phyloP scores from a whole-genome alignment of 2,113 vertebrate species.

The Psittacus erithacus region DNA sequence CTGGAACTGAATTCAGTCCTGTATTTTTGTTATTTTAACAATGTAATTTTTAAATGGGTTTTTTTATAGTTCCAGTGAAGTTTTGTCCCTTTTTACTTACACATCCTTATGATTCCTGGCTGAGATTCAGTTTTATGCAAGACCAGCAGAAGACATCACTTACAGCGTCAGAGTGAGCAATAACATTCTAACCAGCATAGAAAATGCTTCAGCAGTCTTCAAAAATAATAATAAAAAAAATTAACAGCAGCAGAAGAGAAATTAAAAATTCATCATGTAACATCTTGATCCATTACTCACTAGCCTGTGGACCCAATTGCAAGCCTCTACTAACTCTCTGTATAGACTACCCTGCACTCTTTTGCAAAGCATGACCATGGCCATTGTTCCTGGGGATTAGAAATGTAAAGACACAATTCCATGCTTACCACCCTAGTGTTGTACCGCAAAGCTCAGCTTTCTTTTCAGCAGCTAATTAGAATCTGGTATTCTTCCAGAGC shows the following conservation, averaged over 20 bases:
- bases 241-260: background rate
- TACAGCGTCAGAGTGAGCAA: background rate
- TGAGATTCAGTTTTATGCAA: background rate
- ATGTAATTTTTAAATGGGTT: constrained; percentile 33
- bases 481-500: background rate
- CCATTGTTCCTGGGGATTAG: background rate
- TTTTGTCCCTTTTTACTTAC: constrained; percentile 9
- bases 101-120: constrained; percentile 21
- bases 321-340: background rate
- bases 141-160: constrained; percentile 11
- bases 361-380: background rate
- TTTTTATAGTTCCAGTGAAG: constrained; percentile 26
- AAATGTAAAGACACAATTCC: background rate
- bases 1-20: background rate
- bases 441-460: background rate
- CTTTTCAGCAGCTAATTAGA: background rate
- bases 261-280: background rate
- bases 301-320: background rate
- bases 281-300: background rate
- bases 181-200: background rate
- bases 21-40: constrained; percentile 48
- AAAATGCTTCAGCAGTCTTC: background rate
- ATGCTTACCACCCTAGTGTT: background rate
- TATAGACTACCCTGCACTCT: background rate
- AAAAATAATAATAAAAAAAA: background rate